Evolutionary conservation across 2,888 invertebrate genomes (phyloP).

Genomic region (Rotaria socialis): DNA sequence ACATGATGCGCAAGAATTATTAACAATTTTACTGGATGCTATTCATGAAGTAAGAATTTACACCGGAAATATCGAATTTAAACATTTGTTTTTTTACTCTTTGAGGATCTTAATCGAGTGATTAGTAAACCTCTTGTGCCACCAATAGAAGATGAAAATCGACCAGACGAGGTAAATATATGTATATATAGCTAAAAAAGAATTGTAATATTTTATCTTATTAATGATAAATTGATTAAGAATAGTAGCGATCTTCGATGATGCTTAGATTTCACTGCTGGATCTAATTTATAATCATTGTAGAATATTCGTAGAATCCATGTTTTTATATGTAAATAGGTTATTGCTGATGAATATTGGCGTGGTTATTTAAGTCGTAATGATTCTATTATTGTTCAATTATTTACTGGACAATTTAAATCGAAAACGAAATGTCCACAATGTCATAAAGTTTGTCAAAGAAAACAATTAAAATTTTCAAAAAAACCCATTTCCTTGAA

Average conservation of each 20-base stretch:
- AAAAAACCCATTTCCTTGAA: background rate
- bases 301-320: too few species aligned
- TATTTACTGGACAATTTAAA: conserved; percentile 63
- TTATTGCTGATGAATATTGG: conserved; percentile 62
- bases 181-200: background rate
- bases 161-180: conserved; percentile 55
- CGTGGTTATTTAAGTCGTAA: conserved; percentile 61
- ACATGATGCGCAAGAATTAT: conserved; percentile 64
- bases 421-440: conserved; percentile 62
- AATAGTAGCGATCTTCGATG: too few species aligned
- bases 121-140: conserved; percentile 52
- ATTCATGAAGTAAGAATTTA: conserved; percentile 52
- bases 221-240: too few species aligned
- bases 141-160: conserved; percentile 56
- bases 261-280: too few species aligned
- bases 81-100: background rate
- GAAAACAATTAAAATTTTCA: conserved; percentile 38
- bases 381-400: conserved; percentile 62
- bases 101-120: conserved; percentile 59
- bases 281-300: too few species aligned
- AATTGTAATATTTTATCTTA: too few species aligned
- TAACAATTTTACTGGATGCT: conserved; percentile 61
- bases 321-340: conserved; percentile 49
- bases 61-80: background rate
- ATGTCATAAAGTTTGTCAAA: conserved; percentile 58